Base-by-base conservation (phyloP, 2,797 vertebrate species). In the Phaenicophaeus curvirostris region DNA sequence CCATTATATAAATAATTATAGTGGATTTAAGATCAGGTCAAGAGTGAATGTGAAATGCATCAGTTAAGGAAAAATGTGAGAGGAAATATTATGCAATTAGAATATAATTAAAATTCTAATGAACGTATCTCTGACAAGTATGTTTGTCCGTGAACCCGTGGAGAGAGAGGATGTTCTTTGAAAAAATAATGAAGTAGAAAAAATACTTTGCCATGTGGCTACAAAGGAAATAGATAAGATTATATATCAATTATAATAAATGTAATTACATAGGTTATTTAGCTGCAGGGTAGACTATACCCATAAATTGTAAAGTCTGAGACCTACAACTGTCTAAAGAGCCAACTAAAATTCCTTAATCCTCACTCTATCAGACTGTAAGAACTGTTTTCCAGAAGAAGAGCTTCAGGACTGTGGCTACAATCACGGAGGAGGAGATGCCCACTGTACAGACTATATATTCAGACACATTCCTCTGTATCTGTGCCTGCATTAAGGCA, bases 81-180 rank as follows among this genome's bases (percentile, higher is more conserved):
- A 85, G 4, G 41, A 91, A 94, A 68, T 80, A 75, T 63, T n/a
- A 72, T 31, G 41, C 13, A 86, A 73, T 85, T 85, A 91, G 33
- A 76, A 94, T 83, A 91, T 68, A 92, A 92, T 90, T 88, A 95
- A 87, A 85, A 89, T 76, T 86, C 28, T 88, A 92, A 92, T 84
- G 58, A 93, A 69, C 58, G 16, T 80, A 28, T 55, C 12, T 66
- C 51, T 81, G 75, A 55, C 39, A 84, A 89, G 33, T 25, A 59
- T 73, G 48, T 92, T 94, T 88, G 66, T 53, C 76, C 51, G 53
- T 15, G 62, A 93, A 94, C 76, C 42, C 59, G 58, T 53, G n/a
- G 48, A 92, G 63, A 84, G 28, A 66, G 31, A 42, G 6, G 54
- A 63, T 89, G 31, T 31, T 80, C 69, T 92, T 59, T 84, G 61